Conservation (phyloP, 2,113 vertebrate genomes). For the Pipra filicauda region DNA sequence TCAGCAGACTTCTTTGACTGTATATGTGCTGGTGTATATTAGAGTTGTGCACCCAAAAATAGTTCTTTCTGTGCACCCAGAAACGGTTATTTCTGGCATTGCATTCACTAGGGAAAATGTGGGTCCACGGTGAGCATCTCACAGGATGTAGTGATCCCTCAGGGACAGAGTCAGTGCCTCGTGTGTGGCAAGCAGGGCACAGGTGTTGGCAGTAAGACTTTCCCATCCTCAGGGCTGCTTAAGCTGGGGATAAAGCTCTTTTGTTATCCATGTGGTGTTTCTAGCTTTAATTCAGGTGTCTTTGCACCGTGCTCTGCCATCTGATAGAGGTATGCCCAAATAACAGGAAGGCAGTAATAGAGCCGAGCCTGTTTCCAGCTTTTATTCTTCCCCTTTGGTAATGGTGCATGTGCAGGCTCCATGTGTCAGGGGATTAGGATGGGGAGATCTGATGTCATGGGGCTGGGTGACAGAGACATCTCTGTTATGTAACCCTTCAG, state of each 20-base stretch:
- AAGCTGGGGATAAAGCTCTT: not conserved
- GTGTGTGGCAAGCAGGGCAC: not conserved
- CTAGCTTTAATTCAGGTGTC: not conserved
- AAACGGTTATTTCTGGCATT: not conserved
- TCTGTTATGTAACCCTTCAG: not conserved
- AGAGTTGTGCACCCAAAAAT: not conserved
- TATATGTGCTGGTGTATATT: not conserved
- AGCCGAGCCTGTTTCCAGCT: not conserved
- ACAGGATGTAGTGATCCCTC: not conserved
- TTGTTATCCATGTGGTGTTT: not conserved
- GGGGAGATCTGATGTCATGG: conserved; percentile 15
- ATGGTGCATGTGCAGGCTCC: not conserved
- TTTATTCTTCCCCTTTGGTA: not conserved
- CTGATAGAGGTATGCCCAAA: not conserved
- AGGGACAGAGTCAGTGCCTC: not conserved
- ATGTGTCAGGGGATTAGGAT: conserved; percentile 32
- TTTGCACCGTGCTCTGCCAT: not conserved
- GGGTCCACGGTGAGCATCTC: not conserved
- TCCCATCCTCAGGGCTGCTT: not conserved
- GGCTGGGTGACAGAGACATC: not conserved
- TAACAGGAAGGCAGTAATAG: not conserved
- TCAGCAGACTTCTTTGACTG: not conserved
- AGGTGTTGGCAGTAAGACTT: not conserved
- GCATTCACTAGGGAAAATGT: rapidly evolving
- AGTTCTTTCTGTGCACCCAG: not conserved